Percentiles rank a stretch among this genome's conserved stretches.
phyloP scores from a whole-genome alignment of 2,113 vertebrate genomes.

The Otus sunia region DNA sequence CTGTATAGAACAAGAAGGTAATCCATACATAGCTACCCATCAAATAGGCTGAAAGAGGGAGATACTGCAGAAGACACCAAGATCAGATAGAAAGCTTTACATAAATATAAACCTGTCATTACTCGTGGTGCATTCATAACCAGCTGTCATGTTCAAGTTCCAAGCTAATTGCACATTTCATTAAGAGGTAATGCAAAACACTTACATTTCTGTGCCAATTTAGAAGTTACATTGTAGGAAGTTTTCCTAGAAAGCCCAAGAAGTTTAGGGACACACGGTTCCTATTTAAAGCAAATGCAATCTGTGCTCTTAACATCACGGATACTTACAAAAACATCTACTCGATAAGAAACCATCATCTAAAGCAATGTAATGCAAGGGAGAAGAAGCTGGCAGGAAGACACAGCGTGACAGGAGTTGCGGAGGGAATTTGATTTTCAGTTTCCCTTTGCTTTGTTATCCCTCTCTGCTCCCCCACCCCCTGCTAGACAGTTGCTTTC shows the following conservation, averaged over 20 bases:
- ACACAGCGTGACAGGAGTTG: not conserved
- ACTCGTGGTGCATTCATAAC: not conserved
- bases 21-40: not conserved
- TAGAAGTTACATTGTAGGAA: not conserved
- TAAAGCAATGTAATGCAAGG: not conserved
- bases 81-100: not conserved
- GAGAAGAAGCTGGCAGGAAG: not conserved
- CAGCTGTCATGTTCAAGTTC: not conserved
- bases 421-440: not conserved
- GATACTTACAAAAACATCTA: not conserved
- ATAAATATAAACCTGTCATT: not conserved
- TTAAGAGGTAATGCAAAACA: not conserved
- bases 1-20: not conserved
- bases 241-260: not conserved
- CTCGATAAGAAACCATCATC: not conserved
- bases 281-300: not conserved
- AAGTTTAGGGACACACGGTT: accelerated
- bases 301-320: not conserved
- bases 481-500: not conserved
- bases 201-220: not conserved
- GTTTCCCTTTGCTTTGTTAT: not conserved
- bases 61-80: not conserved
- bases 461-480: too few species aligned
- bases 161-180: not conserved
- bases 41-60: not conserved